A percentile compares a stretch with the other conserved stretches of the same genome.
phyloP scores from a whole-genome alignment of 2,113 vertebrate species.

The Rhinolophus ferrumequinum region DNA sequence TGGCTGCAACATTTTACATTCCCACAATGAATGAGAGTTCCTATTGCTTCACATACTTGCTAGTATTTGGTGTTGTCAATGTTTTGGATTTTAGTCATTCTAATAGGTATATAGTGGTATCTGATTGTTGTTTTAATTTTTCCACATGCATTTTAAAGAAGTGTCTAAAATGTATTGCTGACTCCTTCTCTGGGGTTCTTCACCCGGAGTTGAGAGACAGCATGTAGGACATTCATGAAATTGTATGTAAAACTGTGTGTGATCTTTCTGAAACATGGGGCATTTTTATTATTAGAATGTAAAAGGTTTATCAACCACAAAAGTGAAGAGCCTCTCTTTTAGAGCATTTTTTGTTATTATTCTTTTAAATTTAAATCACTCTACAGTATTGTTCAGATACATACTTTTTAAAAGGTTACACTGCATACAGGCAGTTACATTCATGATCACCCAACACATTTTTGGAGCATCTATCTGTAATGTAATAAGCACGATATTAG shows the following conservation, averaged over 20 bases:
- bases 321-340: background rate
- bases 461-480: background rate
- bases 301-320: background rate
- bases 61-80: background rate
- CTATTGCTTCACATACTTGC: background rate
- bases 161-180: background rate
- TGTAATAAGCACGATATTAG: background rate
- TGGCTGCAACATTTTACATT: background rate
- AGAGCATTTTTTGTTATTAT: background rate
- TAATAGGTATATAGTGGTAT: background rate
- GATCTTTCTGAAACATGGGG: background rate
- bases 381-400: background rate
- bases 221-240: background rate
- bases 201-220: background rate
- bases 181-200: background rate
- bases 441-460: background rate
- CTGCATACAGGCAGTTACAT: background rate
- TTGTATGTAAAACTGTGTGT: background rate
- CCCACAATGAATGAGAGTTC: background rate
- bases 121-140: background rate
- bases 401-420: background rate
- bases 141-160: background rate
- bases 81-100: background rate
- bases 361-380: background rate
- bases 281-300: conserved; percentile 32